A percentile compares a stretch with the other conserved stretches of the same genome.
phyloP scores from a whole-genome alignment of 2,113 vertebrate species.

The Bubo bubo region DNA sequence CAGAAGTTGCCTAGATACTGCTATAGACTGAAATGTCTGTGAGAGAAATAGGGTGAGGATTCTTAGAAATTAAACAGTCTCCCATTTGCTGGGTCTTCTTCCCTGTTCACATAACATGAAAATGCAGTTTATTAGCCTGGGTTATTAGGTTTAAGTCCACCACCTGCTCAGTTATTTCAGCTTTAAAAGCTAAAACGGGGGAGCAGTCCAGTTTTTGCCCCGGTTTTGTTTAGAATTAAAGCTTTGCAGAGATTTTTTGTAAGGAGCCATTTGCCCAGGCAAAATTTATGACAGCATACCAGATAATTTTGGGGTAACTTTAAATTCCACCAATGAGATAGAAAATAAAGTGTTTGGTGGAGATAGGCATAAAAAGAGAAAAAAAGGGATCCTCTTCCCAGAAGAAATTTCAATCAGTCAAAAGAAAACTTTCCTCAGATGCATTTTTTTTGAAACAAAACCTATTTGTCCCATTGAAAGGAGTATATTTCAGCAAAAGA shows the following conservation, averaged over 20 bases:
- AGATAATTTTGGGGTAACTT: background rate
- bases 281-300: background rate
- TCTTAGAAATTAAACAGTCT: background rate
- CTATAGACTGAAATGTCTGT: background rate
- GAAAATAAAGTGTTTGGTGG: background rate
- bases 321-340: background rate
- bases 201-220: background rate
- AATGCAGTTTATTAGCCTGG: background rate
- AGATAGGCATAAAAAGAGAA: background rate
- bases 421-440: background rate
- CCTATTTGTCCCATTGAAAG: background rate
- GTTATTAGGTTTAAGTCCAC: background rate
- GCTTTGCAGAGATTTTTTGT: background rate
- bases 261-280: background rate
- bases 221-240: background rate
- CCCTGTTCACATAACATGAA: background rate
- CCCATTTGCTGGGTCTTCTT: background rate
- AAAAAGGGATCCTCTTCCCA: background rate
- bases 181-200: background rate
- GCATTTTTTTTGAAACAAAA: background rate
- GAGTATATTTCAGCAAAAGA: background rate
- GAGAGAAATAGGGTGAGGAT: background rate
- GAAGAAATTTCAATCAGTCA: background rate
- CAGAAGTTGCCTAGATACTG: background rate
- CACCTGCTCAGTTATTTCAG: background rate